Evolutionary conservation across 2,797 vertebrate genomes (phyloP).

Genomic region (Pseudochirops corinnae): DNA sequence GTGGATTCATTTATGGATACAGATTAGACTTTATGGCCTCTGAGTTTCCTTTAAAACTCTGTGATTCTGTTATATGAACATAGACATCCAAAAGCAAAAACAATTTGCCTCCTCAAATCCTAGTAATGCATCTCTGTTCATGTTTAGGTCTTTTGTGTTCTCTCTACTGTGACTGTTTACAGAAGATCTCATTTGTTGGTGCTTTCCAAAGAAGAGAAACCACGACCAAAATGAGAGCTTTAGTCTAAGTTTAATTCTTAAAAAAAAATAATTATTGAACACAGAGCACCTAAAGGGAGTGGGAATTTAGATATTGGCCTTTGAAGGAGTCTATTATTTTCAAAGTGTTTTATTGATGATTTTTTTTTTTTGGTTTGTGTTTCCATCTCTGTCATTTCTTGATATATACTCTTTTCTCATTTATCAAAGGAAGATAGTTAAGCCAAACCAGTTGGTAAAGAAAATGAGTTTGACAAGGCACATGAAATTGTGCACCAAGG

Average conservation of each 20-base stretch:
- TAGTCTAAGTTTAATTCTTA: neutral
- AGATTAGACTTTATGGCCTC: neutral
- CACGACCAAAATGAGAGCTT: neutral
- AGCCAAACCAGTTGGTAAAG: neutral
- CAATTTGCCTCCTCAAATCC: neutral
- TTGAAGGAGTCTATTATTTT: neutral
- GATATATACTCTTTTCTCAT: neutral
- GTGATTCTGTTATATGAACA: neutral
- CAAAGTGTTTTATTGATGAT: neutral
- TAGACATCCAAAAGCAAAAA: neutral
- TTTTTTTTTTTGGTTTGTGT: neutral
- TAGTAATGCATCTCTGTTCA: neutral
- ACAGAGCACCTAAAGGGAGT: neutral
- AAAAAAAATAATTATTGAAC: neutral
- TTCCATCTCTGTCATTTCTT: neutral
- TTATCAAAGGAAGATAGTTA: neutral
- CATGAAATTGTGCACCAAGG: neutral
- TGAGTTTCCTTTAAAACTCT: neutral
- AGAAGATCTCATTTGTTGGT: neutral
- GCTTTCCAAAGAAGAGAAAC: neutral
- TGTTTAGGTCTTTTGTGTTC: neutral
- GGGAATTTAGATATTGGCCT: neutral
- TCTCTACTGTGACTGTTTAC: neutral
- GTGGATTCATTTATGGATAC: neutral
- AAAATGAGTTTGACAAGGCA: neutral